Base-by-base conservation (phyloP, 2,113 vertebrate species). In the Mirza zaza region DNA sequence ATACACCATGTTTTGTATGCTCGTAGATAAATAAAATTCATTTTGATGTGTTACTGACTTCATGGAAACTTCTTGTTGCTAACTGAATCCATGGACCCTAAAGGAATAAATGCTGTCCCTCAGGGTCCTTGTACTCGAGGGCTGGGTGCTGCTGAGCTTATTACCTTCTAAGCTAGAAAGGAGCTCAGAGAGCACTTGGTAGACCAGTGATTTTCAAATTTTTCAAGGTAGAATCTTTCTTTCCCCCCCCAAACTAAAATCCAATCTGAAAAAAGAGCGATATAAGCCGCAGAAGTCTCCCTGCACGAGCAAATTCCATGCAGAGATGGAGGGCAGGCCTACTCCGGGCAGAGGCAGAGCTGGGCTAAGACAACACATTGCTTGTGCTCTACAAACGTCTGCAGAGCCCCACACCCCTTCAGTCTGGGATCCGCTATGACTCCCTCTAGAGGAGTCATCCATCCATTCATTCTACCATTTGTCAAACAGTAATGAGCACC, bases 371-470 rank as follows among this genome's bases (percentile, higher is more conserved):
- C 7, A 76, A 67, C 34, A 48, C 5, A 2, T 57, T 12, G 18
- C 6, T 23, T 18, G 1, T 48, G 29, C 1, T 3, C 76, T 42
- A 27, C 45, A 52, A 29, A 27, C 18, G 29, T 42, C 71, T 68
- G 21, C 36, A 48, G 12, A 67, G 21, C 20, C 18, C 45, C 11
- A 3, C 15, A 50, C 36, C 18, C n/a, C 63, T 36, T 27, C 17
- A 27, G 27, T 63, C 15, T 2, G 55, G 55, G 11, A 34, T 6
- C 34, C 36, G 0, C 6, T 1, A 2, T 42, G 39, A n/a, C n/a
- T 79, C 5, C 45, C 61, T 75, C 90, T 91, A 65, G 63, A 95
- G 52, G 48, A 93, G 23, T 15, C 61, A 21, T 13, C 36, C 61
- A 21, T 13, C 36, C 20, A 20, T 34, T 36, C 39, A 48, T 23